Conservation (phyloP, 2,113 vertebrate species). For the Corvus hawaiiensis region DNA sequence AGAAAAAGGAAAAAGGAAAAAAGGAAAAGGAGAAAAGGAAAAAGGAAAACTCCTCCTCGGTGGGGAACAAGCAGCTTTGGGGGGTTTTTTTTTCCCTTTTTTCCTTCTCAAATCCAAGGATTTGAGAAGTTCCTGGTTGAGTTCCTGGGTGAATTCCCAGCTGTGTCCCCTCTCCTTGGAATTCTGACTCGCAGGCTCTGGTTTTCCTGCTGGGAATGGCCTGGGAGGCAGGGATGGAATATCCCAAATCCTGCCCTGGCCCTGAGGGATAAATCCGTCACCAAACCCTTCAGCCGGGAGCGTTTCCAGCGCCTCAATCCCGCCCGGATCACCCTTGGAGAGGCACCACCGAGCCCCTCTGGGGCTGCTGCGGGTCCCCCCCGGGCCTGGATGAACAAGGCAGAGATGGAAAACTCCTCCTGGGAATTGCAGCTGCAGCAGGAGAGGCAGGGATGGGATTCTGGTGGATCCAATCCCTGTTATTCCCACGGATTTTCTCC, state of each 20-base stretch:
- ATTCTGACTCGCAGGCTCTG: neutral
- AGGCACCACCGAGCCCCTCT: neutral
- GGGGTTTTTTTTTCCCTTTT: too few relatives aligned
- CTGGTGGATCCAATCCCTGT: neutral
- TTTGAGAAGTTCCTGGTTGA: accelerated
- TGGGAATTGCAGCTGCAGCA: neutral
- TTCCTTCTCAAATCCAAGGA: neutral
- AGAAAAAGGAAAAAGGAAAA: too few relatives aligned
- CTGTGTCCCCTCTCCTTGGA: neutral
- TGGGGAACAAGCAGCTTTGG: neutral
- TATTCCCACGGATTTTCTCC: neutral
- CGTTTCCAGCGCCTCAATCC: accelerated
- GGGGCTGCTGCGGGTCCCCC: too few relatives aligned
- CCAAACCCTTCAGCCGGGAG: neutral
- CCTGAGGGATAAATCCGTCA: accelerated
- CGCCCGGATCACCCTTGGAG: accelerated
- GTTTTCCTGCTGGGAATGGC: neutral
- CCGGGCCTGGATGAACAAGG: accelerated
- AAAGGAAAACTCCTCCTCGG: accelerated
- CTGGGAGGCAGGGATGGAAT: neutral
- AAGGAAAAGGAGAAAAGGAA: too few relatives aligned
- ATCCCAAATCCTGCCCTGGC: neutral
- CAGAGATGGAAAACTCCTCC: neutral
- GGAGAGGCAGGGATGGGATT: neutral
- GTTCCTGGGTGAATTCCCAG: neutral